A percentile compares a stretch with the other conserved stretches of the same genome.
Evolutionary conservation across 2,113 vertebrate genomes (phyloP).

Genomic region (Psittacula cyanocephala): DNA sequence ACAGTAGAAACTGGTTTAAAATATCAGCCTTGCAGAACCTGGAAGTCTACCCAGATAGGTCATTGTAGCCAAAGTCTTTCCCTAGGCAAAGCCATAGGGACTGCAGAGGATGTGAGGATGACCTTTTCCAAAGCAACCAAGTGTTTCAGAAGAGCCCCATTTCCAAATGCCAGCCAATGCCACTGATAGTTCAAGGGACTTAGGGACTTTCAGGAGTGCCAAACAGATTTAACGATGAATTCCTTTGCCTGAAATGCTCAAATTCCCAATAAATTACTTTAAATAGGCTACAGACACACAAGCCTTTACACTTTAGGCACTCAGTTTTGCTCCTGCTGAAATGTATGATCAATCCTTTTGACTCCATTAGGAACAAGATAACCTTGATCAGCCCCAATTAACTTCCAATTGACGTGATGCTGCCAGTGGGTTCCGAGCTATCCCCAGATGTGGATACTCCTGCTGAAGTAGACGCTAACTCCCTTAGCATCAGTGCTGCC

Average conservation of each 20-base stretch:
- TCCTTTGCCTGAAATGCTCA: neutral
- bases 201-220: neutral
- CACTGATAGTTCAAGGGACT: neutral
- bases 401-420: neutral
- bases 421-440: neutral
- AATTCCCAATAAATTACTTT: neutral
- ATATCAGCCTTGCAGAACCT: neutral
- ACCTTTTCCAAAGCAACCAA: neutral
- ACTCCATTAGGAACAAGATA: neutral
- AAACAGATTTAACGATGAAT: neutral
- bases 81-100: neutral
- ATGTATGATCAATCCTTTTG: neutral
- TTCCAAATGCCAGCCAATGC: neutral
- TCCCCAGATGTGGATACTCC: neutral
- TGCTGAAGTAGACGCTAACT: neutral
- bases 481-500: conserved; percentile 27
- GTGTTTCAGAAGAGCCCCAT: neutral
- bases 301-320: neutral
- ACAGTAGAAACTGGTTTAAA: neutral
- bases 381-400: neutral
- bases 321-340: neutral
- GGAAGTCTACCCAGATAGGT: neutral
- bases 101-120: neutral
- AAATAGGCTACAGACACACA: neutral
- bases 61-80: neutral